Base-by-base conservation (phyloP, 2,888 invertebrate species). In the Lochmaea crataegi region DNA sequence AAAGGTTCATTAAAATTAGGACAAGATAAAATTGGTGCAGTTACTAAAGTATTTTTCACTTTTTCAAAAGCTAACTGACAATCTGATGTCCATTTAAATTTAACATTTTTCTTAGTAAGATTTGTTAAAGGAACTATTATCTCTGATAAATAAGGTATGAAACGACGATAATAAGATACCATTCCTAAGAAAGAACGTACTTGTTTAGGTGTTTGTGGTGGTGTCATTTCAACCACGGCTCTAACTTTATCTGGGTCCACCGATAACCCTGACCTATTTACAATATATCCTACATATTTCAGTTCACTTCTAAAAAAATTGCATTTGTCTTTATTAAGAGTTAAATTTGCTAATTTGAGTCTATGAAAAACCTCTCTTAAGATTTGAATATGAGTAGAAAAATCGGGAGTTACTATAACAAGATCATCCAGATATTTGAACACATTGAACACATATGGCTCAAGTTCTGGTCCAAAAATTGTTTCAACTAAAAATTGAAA, bases 401-500 rank as follows among this genome's bases (percentile, higher is more conserved):
- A 80, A 26, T 65, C 48, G 5, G n/a, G 78, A 73, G 22, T 78
- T 71, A 16, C 77, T 74, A n/a, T 79, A 68, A 69, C 80, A 68
- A 67, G 76, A 74, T 53, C 83, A 60, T 48, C 82, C 75, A 32
- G 80, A 66, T 42, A 83, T 73, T 18, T 78, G 58, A 69, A 76
- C n/a, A n/a, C n/a, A n/a, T n/a, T n/a, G n/a, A n/a, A n/a, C 45
- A 38, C 80, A 77, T 38, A 80, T 67, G 14, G 79, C 68, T 76
- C 71, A 6, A 78, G 45, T 51, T 78, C 77, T 2, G 78, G 68
- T 5, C 81, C 81, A 0, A 83, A 63, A 1, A 83, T 69, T 6
- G 61, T 64, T 26, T 84, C 83, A 0, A 83, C 75, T 6, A 83
- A 58, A 0, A 82, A 70, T 66, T 83, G 83, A 64, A 78, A 84